A percentile compares a stretch with the other conserved stretches of the same genome.
phyloP scores from a whole-genome alignment of 2,888 invertebrate species.

The Thecophora atra region DNA sequence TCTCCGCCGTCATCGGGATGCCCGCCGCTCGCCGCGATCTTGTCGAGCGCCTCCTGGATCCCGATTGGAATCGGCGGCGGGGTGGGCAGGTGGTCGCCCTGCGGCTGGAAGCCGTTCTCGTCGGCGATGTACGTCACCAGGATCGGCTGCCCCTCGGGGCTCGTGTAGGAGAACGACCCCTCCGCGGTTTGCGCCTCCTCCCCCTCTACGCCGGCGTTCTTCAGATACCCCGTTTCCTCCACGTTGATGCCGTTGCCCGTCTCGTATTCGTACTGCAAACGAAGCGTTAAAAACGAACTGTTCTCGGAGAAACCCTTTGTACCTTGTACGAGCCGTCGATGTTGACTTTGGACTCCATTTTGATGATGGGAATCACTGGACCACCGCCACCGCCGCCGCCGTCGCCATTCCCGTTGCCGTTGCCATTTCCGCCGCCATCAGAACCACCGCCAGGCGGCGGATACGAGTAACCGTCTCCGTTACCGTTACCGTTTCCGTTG shows the following conservation, averaged over 20 bases:
- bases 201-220: conserved; percentile 75
- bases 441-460: conserved; percentile 40
- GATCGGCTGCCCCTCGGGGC: conserved; percentile 77
- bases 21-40: conserved; percentile 59
- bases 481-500: conserved; percentile 34
- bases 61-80: conserved; percentile 83
- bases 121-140: conserved; percentile 75
- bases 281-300: not conserved
- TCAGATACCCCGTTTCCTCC: conserved; percentile 76
- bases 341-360: conserved; percentile 60
- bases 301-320: not conserved
- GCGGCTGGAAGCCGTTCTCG: conserved; percentile 73
- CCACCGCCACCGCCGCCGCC: conserved; percentile 49
- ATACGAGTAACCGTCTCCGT: conserved; percentile 34
- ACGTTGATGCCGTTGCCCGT: conserved; percentile 79
- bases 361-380: conserved; percentile 60
- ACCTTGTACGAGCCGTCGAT: conserved; percentile 64
- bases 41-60: conserved; percentile 69
- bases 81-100: conserved; percentile 80
- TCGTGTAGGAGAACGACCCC: conserved; percentile 76
- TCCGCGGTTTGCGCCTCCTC: conserved; percentile 75
- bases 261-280: conserved; percentile 74
- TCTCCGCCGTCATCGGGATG: conserved; percentile 57
- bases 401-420: conserved; percentile 38
- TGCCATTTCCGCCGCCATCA: conserved; percentile 44